Evolutionary conservation across 1,140 invertebrate species (phyloP).

Genomic region (Drosophila bifasciata): DNA sequence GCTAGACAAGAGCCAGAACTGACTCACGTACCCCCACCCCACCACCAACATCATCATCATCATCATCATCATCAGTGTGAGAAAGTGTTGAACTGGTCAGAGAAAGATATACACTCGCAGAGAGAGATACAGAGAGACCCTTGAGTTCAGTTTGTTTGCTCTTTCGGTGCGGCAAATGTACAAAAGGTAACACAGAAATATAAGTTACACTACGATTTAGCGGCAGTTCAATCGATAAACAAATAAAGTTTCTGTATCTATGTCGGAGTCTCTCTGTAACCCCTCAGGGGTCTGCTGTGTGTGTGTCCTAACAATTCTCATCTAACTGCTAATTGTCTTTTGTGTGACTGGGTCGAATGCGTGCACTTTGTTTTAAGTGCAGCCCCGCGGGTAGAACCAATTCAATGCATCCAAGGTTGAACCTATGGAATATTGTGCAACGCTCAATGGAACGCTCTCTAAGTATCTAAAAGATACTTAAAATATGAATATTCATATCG

Average conservation of each 20-base stretch:
- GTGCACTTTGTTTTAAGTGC: conserved; percentile 78
- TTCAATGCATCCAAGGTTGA: conserved; percentile 15
- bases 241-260: conserved; percentile 69
- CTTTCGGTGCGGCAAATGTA: conserved; percentile 64
- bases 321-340: conserved; percentile 59
- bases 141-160: conserved; percentile 43
- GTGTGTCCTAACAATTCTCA: conserved; percentile 68
- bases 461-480: too few species aligned
- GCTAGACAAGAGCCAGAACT: conserved; percentile 20
- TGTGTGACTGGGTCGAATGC: conserved; percentile 54
- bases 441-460: background rate
- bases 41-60: too few species aligned
- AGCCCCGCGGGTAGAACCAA: too few species aligned
- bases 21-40: background rate
- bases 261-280: background rate
- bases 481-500: too few species aligned
- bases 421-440: conserved; percentile 30
- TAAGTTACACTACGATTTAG: conserved; percentile 80
- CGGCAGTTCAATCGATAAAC: conserved; percentile 72
- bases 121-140: conserved; percentile 1
- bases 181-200: conserved; percentile 74
- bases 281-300: conserved; percentile 30
- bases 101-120: conserved; percentile 6
- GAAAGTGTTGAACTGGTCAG: conserved; percentile 58
- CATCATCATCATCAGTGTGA: conserved; percentile 48